Conservation (phyloP, 1,140 invertebrate species). For the Drosophila melanica region DNA sequence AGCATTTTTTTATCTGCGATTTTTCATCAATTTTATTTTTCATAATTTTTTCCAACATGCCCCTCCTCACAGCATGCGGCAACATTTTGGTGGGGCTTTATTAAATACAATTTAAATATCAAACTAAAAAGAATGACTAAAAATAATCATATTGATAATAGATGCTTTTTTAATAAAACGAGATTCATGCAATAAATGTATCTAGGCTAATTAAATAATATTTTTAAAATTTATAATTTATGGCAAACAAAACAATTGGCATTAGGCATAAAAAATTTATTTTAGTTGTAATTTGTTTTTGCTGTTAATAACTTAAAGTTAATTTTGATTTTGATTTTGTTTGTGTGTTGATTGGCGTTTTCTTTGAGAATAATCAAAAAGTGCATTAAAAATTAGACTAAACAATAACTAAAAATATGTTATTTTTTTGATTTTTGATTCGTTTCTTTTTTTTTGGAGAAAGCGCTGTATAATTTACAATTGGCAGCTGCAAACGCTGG, state of each 20-base stretch:
- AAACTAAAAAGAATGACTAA: slow-evolving; percentile 35
- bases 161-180: slow-evolving; percentile 45
- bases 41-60: slow-evolving; percentile 19
- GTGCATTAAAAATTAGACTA: slow-evolving; percentile 53
- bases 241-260: slow-evolving; percentile 73
- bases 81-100: slow-evolving; percentile 26
- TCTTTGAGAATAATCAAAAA: slow-evolving; percentile 70
- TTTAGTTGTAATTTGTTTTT: slow-evolving; percentile 63
- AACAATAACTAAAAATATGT: slow-evolving; percentile 50
- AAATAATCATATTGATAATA: slow-evolving; percentile 17
- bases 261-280: slow-evolving; percentile 35
- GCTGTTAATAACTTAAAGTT: slow-evolving; percentile 20
- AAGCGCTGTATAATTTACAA: slow-evolving; percentile 70
- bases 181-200: slow-evolving; percentile 53
- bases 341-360: slow-evolving; percentile 59
- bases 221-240: slow-evolving; percentile 45
- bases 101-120: slow-evolving; percentile 57
- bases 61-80: slow-evolving; percentile 14
- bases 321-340: slow-evolving; percentile 29
- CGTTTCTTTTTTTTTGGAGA: slow-evolving; percentile 33
- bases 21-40: slow-evolving; percentile 10
- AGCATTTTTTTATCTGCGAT: background rate
- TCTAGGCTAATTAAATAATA: slow-evolving; percentile 51
- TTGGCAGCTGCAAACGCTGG: slow-evolving; percentile 57
- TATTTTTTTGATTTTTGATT: slow-evolving; percentile 28